These are phyloP conservation scores for Penaeus vannamei DNA, from an alignment of 1,140 invertebrate genomes.

Conservation along the genomic window DNA sequence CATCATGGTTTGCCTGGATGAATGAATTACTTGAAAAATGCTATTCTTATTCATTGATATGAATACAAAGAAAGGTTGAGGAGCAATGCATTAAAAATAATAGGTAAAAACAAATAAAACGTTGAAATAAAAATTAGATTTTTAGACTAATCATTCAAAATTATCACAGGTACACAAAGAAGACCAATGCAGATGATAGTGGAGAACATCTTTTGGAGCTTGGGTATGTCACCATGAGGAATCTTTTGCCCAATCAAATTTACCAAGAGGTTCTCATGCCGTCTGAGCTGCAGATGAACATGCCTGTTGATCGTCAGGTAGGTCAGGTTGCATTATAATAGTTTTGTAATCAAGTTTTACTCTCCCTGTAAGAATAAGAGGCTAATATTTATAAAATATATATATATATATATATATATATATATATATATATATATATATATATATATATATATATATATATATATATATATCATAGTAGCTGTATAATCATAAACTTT, in stretches of 20 bases:
- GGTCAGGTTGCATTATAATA: background rate
- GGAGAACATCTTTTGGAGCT: constrained; percentile 97
- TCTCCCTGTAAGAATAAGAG: background rate
- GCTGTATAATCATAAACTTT: too few species aligned
- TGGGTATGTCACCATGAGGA: constrained; percentile 96
- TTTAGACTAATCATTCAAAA: background rate
- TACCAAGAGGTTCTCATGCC: constrained; percentile 94
- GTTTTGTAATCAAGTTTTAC: constrained; percentile 1
- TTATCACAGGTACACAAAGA: constrained; percentile 88
- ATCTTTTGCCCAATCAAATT: constrained; percentile 93
- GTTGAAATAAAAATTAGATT: background rate
- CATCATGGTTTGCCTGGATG: background rate
- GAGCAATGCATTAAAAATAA: too few species aligned
- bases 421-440: too few species aligned
- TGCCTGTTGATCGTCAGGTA: constrained; percentile 86
- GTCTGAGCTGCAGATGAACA: constrained; percentile 88
- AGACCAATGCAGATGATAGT: constrained; percentile 95
- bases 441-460: too few species aligned
- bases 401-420: too few species aligned
- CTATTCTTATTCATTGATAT: too few species aligned
- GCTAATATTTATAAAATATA: too few species aligned
- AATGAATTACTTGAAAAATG: background rate
- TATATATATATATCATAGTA: too few species aligned
- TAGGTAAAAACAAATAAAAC: too few species aligned
- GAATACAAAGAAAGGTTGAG: too few species aligned